Evolutionary conservation across 2,888 invertebrate species (phyloP), one percentile per base, ranked within the genome.

Genomic region (Hybos culiciformis): DNA sequence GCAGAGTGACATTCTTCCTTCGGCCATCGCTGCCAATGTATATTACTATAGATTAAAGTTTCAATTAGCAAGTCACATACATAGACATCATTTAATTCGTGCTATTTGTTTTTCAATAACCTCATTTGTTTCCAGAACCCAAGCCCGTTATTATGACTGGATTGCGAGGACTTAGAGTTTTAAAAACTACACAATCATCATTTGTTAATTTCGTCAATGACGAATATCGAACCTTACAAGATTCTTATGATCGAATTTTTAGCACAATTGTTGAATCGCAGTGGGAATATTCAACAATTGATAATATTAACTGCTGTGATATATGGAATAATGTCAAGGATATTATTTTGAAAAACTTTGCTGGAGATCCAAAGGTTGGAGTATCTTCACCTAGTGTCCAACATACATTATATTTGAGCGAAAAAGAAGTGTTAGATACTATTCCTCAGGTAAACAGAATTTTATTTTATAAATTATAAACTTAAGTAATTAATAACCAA

Each of bases 181-280:
- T 86, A 48, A 86, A 86, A 63, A 85, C 85, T 1, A 85, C 85
- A 1, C 80, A 85, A 58, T 85, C 85, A 1, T 75, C 83, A 0
- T 86, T 86, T 57, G 78, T 75, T 3, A 81, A 84, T 61, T 86
- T 86, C 56, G 76, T 83, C 18, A 74, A 78, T 57, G 85, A 85
- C 56, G 84, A 83, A 54, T 86, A 78, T 61, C 75, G 83, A 20
- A 80, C 83, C 0, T 66, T 85, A 17, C 74, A 80, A 0, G 84
- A 85, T 62, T 74, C 77, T 32, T 73, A 78, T 36, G 85, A 86
- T 59, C 72, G 86, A 49, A 77, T 85, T 31, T 63, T 63, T 46
- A 83, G 83, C 62, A 86, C 85, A 0, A 70, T 80, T 9, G 82
- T 85, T 3, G 75, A 78, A 48, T 79, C 83, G 4, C 72, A 73